These are phyloP conservation scores for Melitaea athalia DNA, from an alignment of 2,888 invertebrate species.

Conservation along the genomic window DNA sequence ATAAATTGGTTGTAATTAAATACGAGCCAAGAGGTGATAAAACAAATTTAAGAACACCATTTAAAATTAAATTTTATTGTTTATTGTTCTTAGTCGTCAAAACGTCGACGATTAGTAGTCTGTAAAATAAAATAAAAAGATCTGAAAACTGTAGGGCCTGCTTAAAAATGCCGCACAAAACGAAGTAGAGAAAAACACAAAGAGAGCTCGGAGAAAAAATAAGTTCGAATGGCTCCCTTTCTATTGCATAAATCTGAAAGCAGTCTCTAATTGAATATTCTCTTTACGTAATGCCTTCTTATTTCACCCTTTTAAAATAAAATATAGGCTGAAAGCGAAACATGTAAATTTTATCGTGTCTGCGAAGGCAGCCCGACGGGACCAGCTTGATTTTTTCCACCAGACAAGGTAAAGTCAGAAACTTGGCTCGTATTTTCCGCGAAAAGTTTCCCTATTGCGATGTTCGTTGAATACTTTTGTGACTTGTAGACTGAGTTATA, in stretches of 20 bases:
- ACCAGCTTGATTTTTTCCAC: constrained; percentile 65
- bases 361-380: constrained; percentile 61
- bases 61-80: constrained; percentile 26
- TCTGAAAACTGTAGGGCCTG: constrained; percentile 24
- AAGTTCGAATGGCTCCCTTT: constrained; percentile 53
- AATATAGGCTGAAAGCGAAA: constrained; percentile 76
- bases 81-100: constrained; percentile 17
- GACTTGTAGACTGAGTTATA: constrained; percentile 73
- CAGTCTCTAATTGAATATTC: constrained; percentile 80
- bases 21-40: constrained; percentile 28
- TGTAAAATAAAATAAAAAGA: constrained; percentile 17
- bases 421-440: constrained; percentile 77
- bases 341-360: constrained; percentile 81
- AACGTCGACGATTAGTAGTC: constrained; percentile 19
- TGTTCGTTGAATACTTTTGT: constrained; percentile 72
- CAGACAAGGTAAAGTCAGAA: constrained; percentile 69
- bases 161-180: constrained; percentile 31
- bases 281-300: constrained; percentile 75
- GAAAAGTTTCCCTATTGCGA: constrained; percentile 71
- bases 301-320: constrained; percentile 80
- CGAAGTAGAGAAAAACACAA: constrained; percentile 45
- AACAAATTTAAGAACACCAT: constrained; percentile 24
- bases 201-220: constrained; percentile 52
- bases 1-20: constrained; percentile 43
- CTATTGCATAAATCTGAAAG: constrained; percentile 69